Conservation (phyloP, 2,888 invertebrate genomes). For the Mechanitis mazaeus region DNA sequence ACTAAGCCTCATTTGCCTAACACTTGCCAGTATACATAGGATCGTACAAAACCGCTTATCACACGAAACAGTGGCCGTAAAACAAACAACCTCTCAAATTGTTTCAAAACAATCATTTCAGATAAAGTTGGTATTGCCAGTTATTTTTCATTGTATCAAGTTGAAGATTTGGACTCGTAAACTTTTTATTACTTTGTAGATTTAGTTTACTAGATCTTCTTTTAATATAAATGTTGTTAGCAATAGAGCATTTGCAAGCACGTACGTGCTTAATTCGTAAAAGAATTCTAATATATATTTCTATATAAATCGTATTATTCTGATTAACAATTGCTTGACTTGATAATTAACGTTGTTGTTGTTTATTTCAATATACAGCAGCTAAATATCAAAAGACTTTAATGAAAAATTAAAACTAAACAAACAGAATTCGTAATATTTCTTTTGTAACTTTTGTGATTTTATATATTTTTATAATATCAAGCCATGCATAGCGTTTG, state of each 20-base stretch:
- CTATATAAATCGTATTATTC: too few species aligned
- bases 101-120: slow-evolving; percentile 24
- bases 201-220: background rate
- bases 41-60: slow-evolving; percentile 22
- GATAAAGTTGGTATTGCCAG: slow-evolving; percentile 20
- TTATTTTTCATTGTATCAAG: slow-evolving; percentile 22
- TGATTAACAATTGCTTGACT: too few species aligned
- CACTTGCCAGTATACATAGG: slow-evolving; percentile 15
- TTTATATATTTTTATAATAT: background rate
- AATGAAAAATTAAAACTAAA: too few species aligned
- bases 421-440: too few species aligned
- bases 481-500: background rate
- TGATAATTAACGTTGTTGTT: too few species aligned
- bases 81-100: slow-evolving; percentile 21
- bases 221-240: background rate
- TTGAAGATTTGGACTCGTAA: slow-evolving; percentile 5
- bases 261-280: too few species aligned
- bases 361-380: too few species aligned
- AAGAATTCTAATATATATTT: too few species aligned
- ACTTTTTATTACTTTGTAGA: background rate
- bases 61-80: slow-evolving; percentile 21
- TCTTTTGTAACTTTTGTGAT: too few species aligned
- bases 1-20: slow-evolving; percentile 18
- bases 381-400: too few species aligned
- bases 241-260: too few species aligned